phyloP scores from a whole-genome alignment of 1,140 invertebrate species.

The Drepana arcuata region DNA sequence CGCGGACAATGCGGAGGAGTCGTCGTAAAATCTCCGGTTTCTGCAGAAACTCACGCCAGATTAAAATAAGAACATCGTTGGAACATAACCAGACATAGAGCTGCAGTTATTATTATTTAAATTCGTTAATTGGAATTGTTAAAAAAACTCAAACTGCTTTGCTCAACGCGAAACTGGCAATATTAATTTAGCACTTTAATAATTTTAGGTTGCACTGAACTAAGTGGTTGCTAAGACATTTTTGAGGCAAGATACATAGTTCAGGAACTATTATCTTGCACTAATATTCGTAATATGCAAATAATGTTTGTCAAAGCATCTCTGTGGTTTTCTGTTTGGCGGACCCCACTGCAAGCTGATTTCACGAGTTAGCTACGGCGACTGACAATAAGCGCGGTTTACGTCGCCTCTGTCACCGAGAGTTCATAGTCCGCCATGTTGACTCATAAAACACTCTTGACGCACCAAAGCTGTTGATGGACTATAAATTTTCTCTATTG shows the following conservation, averaged over 20 bases:
- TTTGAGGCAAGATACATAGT: too few relatives aligned
- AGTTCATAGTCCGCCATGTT: slow-evolving; percentile 38
- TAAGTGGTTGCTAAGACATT: too few relatives aligned
- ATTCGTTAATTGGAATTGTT: too few relatives aligned
- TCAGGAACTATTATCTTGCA: too few relatives aligned
- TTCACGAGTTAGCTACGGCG: slow-evolving; percentile 61
- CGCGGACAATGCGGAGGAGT: slow-evolving; percentile 54
- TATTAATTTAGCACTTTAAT: too few relatives aligned
- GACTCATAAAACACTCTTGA: slow-evolving; percentile 51
- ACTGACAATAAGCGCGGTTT: slow-evolving; percentile 60
- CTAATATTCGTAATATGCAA: too few relatives aligned
- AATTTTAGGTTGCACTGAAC: too few relatives aligned
- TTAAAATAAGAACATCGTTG: slow-evolving; percentile 49
- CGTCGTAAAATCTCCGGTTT: slow-evolving; percentile 60
- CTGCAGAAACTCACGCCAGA: slow-evolving; percentile 50
- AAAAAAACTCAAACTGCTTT: too few relatives aligned
- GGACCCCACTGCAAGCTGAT: slow-evolving; percentile 52
- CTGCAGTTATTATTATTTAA: slow-evolving; percentile 1
- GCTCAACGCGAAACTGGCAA: too few relatives aligned
- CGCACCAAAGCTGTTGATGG: slow-evolving; percentile 13
- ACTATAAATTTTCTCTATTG: slow-evolving; percentile 6
- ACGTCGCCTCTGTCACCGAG: slow-evolving; percentile 42
- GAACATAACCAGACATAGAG: slow-evolving; percentile 24
- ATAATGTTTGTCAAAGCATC: slow-evolving; percentile 1
- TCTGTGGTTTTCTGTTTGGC: slow-evolving; percentile 3